Percentiles rank a stretch among this genome's conserved stretches.
Conservation (phyloP, 2,113 vertebrate genomes). For the Mesocricetus auratus region DNA sequence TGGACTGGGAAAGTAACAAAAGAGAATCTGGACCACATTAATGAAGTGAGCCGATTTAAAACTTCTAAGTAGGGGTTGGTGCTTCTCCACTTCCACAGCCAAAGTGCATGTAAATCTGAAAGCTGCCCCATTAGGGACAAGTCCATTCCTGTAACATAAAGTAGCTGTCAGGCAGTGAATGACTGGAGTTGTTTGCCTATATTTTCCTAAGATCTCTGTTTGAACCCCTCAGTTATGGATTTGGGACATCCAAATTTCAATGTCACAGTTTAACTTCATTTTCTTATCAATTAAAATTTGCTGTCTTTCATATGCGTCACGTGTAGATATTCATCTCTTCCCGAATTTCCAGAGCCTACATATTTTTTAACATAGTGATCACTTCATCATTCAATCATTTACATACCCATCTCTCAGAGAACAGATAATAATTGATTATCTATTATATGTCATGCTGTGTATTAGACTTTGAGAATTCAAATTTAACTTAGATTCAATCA, state of each 20-base stretch:
- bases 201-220: not conserved
- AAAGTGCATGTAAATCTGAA: not conserved
- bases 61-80: rapidly evolving
- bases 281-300: not conserved
- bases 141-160: not conserved
- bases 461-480: constrained; percentile 28
- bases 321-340: not conserved
- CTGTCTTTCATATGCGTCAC: not conserved
- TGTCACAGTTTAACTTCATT: not conserved
- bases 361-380: not conserved
- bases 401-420: not conserved
- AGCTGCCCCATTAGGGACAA: not conserved
- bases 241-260: not conserved
- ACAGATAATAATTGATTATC: not conserved
- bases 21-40: not conserved
- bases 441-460: not conserved
- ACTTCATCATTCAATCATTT: not conserved
- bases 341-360: not conserved
- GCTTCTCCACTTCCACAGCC: not conserved
- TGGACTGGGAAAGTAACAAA: not conserved
- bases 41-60: not conserved
- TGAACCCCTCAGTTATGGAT: not conserved
- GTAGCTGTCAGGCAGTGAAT: not conserved
- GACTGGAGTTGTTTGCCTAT: not conserved
- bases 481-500: constrained; percentile 45